These are phyloP conservation scores for Holcopasites calliopsidis DNA, from an alignment of 1,140 invertebrate genomes.

Conservation along the genomic window DNA sequence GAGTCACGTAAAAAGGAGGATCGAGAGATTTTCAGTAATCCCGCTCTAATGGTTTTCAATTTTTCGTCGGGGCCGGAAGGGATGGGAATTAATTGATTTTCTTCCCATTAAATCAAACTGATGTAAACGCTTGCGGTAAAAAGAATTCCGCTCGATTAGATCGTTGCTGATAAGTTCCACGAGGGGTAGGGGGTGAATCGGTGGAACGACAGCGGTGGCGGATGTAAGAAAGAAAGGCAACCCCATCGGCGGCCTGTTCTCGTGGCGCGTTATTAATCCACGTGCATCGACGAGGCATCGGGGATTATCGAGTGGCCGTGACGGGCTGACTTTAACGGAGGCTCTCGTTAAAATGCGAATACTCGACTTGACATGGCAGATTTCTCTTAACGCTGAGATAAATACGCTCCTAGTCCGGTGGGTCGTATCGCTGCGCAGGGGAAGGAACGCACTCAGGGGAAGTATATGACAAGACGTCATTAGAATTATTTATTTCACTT, in stretches of 20 bases:
- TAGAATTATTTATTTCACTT: too few relatives aligned
- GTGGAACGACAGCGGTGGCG: not conserved
- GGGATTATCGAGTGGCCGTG: constrained; percentile 64
- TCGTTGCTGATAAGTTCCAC: constrained; percentile 10
- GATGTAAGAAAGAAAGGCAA: not conserved
- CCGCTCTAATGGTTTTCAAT: too few relatives aligned
- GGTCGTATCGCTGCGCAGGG: not conserved
- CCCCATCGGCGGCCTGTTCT: not conserved
- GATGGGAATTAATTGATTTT: too few relatives aligned
- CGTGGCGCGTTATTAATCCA: constrained; percentile 56
- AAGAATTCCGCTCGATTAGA: not conserved
- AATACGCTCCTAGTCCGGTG: constrained; percentile 43
- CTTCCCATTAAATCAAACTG: too few relatives aligned
- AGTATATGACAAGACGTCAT: too few relatives aligned
- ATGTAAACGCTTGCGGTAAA: too few relatives aligned
- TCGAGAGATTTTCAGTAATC: too few relatives aligned
- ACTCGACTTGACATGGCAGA: constrained; percentile 69
- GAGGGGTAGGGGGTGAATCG: too few relatives aligned
- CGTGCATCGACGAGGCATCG: constrained; percentile 59
- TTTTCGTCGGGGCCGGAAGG: not conserved
- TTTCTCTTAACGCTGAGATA: constrained; percentile 65
- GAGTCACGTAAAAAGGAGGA: too few relatives aligned
- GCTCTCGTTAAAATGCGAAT: constrained; percentile 73
- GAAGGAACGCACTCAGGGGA: not conserved
- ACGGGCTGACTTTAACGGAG: constrained; percentile 57